Evolutionary conservation across 2,797 vertebrate species (phyloP).

Genomic region (Sylvilagus floridanus): DNA sequence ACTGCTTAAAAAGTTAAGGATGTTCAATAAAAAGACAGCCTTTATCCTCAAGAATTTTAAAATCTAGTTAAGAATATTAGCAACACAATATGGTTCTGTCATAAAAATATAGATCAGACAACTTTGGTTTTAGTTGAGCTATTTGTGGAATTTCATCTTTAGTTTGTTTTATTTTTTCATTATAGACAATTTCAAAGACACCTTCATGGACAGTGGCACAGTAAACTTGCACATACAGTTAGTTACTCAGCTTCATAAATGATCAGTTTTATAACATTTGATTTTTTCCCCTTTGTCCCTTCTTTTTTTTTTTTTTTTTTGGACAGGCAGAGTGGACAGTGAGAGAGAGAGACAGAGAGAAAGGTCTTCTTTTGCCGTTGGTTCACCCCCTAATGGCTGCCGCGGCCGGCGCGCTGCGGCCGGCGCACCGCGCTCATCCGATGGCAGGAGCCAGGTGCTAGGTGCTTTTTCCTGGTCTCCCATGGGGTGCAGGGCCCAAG

Average conservation of each 20-base stretch:
- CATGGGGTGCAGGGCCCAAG: too few relatives aligned
- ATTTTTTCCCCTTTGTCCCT: background rate
- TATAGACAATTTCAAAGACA: background rate
- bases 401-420: too few relatives aligned
- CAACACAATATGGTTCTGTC: background rate
- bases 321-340: too few relatives aligned
- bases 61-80: background rate
- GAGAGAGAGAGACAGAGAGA: too few relatives aligned
- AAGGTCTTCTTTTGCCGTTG: too few relatives aligned
- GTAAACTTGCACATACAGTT: background rate
- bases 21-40: background rate
- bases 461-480: too few relatives aligned
- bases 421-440: too few relatives aligned
- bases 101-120: slow-evolving; percentile 21
- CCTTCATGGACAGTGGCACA: background rate
- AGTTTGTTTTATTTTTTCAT: background rate
- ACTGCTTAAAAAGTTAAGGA: background rate
- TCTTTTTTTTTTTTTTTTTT: too few relatives aligned
- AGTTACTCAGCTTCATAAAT: background rate
- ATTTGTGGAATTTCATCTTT: background rate
- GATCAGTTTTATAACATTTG: background rate
- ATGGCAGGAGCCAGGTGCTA: too few relatives aligned
- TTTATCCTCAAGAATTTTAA: background rate
- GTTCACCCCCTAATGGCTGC: too few relatives aligned
- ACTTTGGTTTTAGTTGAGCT: background rate